A percentile compares a stretch with the other conserved stretches of the same genome.
Conservation (phyloP, 2,113 vertebrate species). For the cattle (Bos taurus) region ARS-UCD2.0 NC_037330.1:113832001-113832500, state of each 20-base stretch:
- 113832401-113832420: neutral
- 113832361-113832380: constrained; percentile 18
- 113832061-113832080: neutral
- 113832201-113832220: fast-evolving
- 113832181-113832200: fast-evolving
- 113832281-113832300: neutral
- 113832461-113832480: neutral
- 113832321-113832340: neutral
- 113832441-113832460: constrained; percentile 34
- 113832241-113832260: fast-evolving
- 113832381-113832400: constrained; percentile 45
- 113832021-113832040: neutral
- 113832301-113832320: constrained; percentile 2
- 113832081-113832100: neutral
- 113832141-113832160: neutral
- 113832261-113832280: fast-evolving
- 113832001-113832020: fast-evolving
- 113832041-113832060: neutral
- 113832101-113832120: neutral
- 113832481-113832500: constrained; percentile 2
- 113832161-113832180: fast-evolving
- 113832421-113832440: constrained; percentile 47
- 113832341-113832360: constrained; percentile 3
- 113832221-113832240: fast-evolving
- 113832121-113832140: neutral